phyloP scores from a whole-genome alignment of 2,797 vertebrate species.

The Neosalanx taihuensis region DNA sequence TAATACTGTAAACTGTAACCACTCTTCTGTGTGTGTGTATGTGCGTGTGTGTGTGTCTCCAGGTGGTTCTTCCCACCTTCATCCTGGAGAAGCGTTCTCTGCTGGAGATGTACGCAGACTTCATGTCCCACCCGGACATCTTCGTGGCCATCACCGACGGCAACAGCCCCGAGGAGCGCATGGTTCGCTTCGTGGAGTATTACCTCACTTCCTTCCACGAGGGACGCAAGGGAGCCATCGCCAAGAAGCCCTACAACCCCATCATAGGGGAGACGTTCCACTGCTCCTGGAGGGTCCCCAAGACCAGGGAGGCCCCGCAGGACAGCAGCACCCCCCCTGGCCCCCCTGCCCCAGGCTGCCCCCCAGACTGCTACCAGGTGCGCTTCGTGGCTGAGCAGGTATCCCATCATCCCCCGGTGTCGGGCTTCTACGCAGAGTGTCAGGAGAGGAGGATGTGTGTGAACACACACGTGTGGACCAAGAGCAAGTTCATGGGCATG shows the following conservation, averaged over 20 bases:
- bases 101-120: slow-evolving; percentile 98
- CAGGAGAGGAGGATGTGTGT: slow-evolving; percentile 91
- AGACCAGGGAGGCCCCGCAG: slow-evolving; percentile 29
- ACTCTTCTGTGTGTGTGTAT: too few relatives aligned
- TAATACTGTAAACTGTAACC: background rate
- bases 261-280: slow-evolving; percentile 97
- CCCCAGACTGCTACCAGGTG: slow-evolving; percentile 78
- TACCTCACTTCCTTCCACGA: slow-evolving; percentile 99
- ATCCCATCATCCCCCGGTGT: slow-evolving; percentile 97
- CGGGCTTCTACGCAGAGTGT: slow-evolving; percentile 97
- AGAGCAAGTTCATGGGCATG: slow-evolving; percentile 99
- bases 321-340: slow-evolving; percentile 33
- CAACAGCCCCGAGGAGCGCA: slow-evolving; percentile 85
- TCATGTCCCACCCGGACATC: slow-evolving; percentile 96
- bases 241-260: slow-evolving; percentile 98
- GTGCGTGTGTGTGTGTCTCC: background rate
- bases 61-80: slow-evolving; percentile 84
- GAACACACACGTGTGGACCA: slow-evolving; percentile 97
- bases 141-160: slow-evolving; percentile 88
- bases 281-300: slow-evolving; percentile 92
- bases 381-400: slow-evolving; percentile 97
- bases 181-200: slow-evolving; percentile 96
- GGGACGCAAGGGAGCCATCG: slow-evolving; percentile 95
- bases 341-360: slow-evolving; percentile 19
- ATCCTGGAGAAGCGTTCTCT: slow-evolving; percentile 97